Evolutionary conservation across 1,140 invertebrate species (phyloP), one percentile per base, ranked within the genome.

Genomic region (Drosophila rhopaloa): DNA sequence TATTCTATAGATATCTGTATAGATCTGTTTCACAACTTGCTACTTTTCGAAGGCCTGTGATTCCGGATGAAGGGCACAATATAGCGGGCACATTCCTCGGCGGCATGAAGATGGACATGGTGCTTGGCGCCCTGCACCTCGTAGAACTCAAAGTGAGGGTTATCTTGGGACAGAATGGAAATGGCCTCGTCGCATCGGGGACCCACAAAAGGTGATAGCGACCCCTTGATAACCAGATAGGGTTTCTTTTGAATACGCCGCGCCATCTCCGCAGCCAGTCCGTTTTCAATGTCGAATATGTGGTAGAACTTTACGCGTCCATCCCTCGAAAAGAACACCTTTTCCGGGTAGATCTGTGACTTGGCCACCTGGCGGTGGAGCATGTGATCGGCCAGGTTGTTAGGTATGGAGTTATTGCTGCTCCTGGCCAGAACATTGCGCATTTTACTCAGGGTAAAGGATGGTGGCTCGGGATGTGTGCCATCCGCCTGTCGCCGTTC

Each of bases 101-200:
- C 94, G 75, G 95, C 92, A 51, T 94, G 95, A 37, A 97, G 93
- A 91, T 97, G 96, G 19, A 95, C 92, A 91, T 96, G 96, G 93
- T 97, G 96, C 6, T 44, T 48, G 6, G 65, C 72, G 3, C 94
- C 95, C 1, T 95, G 75, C 3, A 96, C 80, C 54, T 94, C 93
- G 47, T 94, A 92, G 61, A 93, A 93, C 75, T 94, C 93, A 84
- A 95, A 96, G 40, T 95, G 92, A 1, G 92, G 88, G 80, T 94
- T 93, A 61, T 93, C 85, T 37, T 92, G 93, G 1, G 16, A 13
- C 38, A 96, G 79, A 24, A 94, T 77, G 53, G 94, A 91, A 0
- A 95, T 54, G 51, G 94, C 92, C 68, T 94, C 93, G 1, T 60
- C 44, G 1, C 57, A 65, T 1, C 54, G 10, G 0, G 54, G 27